Percentiles rank a stretch among this genome's conserved stretches.
Evolutionary conservation across 2,888 invertebrate species (phyloP).

Genomic region (Meloe dianella): DNA sequence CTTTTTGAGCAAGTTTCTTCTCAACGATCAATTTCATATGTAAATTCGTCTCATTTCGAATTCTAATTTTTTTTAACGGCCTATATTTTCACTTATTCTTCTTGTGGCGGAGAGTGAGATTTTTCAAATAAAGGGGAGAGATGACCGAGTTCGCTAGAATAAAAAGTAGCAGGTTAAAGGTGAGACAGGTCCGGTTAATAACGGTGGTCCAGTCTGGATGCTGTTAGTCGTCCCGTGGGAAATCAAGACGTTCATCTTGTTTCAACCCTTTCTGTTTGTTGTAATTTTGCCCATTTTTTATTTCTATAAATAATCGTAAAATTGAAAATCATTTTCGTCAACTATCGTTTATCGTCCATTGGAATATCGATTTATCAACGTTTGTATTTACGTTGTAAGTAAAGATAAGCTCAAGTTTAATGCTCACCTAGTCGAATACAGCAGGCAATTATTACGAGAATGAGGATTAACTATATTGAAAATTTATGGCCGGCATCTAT

Average conservation of each 20-base stretch:
- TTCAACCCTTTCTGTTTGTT: constrained; percentile 24
- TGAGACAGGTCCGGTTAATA: constrained; percentile 51
- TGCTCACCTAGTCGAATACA: not conserved
- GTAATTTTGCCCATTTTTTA: constrained; percentile 23
- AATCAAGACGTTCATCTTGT: constrained; percentile 45
- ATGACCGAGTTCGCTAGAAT: constrained; percentile 23
- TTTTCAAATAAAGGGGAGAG: constrained; percentile 25
- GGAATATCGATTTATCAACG: constrained; percentile 4
- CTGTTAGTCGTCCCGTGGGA: constrained; percentile 55
- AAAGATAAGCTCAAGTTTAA: constrained; percentile 7
- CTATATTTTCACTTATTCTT: not conserved
- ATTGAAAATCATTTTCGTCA: not conserved
- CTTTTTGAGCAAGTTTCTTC: constrained; percentile 7
- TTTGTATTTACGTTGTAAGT: not conserved
- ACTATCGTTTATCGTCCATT: not conserved
- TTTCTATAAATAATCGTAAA: not conserved
- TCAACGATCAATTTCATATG: constrained; percentile 38
- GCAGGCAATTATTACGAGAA: not conserved
- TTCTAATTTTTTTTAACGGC: constrained; percentile 40
- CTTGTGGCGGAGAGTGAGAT: no score
- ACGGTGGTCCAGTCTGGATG: constrained; percentile 49
- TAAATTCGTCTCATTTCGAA: constrained; percentile 42
- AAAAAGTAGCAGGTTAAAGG: constrained; percentile 43
- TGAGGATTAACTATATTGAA: not conserved
- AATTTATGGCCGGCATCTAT: not conserved